phyloP scores from a whole-genome alignment of 2,797 vertebrate species.

The Falco concolor region DNA sequence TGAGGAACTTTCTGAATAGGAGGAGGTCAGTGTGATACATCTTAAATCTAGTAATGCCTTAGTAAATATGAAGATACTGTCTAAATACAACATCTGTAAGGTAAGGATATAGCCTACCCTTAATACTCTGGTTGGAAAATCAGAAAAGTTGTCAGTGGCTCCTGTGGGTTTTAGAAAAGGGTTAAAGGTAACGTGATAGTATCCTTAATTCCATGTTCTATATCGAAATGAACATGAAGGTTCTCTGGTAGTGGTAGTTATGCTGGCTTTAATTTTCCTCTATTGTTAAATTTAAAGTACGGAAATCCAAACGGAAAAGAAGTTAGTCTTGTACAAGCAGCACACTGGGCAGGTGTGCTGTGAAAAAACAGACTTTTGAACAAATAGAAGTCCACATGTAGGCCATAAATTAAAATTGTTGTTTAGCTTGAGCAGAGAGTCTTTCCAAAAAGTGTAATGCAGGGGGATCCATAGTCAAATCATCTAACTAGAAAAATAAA shows the following conservation, averaged over 20 bases:
- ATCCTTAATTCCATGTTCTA: neutral
- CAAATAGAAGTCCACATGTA: neutral
- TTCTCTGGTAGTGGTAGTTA: neutral
- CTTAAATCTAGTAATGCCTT: neutral
- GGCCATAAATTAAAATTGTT: neutral
- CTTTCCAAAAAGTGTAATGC: neutral
- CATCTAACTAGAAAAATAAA: neutral
- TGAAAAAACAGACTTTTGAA: neutral
- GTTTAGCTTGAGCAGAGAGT: neutral
- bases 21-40: neutral
- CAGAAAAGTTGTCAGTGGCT: neutral
- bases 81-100: neutral
- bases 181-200: neutral
- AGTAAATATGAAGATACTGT: neutral
- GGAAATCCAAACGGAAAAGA: neutral
- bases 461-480: neutral
- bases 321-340: neutral
- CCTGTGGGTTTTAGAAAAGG: neutral
- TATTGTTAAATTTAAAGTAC: neutral
- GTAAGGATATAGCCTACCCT: neutral
- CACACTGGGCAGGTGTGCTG: neutral
- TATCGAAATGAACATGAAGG: neutral
- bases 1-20: neutral
- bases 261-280: neutral
- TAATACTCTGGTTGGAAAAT: neutral